These are phyloP conservation scores for Venustoraphidia nigricollis DNA, from an alignment of 2,888 invertebrate species.

Conservation along the genomic window DNA sequence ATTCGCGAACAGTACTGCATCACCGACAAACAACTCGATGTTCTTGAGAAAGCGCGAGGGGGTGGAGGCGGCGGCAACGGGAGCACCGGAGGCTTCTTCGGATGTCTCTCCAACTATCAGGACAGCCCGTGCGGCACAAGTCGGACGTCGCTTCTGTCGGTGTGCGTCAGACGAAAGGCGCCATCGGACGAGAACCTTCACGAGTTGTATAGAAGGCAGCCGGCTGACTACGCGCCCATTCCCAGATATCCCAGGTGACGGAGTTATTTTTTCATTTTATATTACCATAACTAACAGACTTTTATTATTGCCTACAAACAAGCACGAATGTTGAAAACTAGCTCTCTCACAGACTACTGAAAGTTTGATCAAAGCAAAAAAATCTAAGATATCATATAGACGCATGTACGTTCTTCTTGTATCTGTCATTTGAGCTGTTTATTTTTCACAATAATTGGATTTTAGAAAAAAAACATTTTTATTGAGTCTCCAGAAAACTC, in stretches of 20 bases:
- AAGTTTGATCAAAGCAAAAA: too few relatives aligned
- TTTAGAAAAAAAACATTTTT: too few relatives aligned
- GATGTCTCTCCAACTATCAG: slow-evolving; percentile 63
- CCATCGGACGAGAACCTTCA: slow-evolving; percentile 80
- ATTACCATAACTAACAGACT: too few relatives aligned
- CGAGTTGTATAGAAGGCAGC: slow-evolving; percentile 27
- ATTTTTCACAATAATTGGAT: too few relatives aligned
- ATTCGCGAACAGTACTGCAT: slow-evolving; percentile 91
- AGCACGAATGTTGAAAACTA: too few relatives aligned
- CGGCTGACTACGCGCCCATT: slow-evolving; percentile 64
- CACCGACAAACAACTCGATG: slow-evolving; percentile 74
- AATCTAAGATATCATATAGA: too few relatives aligned
- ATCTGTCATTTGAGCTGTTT: too few relatives aligned
- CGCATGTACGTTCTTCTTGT: too few relatives aligned
- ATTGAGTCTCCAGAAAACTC: too few relatives aligned
- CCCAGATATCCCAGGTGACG: slow-evolving; percentile 51
- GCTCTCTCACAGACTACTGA: too few relatives aligned
- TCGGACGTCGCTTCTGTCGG: slow-evolving; percentile 60
- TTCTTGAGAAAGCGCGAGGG: slow-evolving; percentile 46
- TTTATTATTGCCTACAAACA: too few relatives aligned
- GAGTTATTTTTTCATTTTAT: neutral
- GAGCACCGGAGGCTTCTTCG: slow-evolving; percentile 54
- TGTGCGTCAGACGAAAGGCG: slow-evolving; percentile 70
- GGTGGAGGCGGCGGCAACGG: slow-evolving; percentile 29
- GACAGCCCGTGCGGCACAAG: slow-evolving; percentile 49